phyloP scores from a whole-genome alignment of 2,113 vertebrate species.

The Pomatorhinus ruficollis region DNA sequence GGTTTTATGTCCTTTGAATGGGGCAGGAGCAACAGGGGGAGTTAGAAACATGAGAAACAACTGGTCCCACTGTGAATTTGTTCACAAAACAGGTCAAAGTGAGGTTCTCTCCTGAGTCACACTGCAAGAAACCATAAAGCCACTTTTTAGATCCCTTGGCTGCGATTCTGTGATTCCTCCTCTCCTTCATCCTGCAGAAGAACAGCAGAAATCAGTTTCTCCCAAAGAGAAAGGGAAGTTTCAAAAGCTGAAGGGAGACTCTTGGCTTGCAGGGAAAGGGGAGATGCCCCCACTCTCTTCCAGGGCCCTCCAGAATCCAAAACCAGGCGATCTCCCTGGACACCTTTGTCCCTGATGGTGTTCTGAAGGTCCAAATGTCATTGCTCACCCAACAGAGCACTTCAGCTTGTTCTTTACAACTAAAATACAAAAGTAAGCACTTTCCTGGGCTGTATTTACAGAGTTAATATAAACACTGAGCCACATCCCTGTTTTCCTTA shows the following conservation, averaged over 20 bases:
- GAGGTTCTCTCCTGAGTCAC: fast-evolving
- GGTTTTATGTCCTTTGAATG: not conserved
- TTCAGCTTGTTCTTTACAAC: not conserved
- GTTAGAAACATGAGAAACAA: not conserved
- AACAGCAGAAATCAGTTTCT: not conserved
- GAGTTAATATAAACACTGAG: not conserved
- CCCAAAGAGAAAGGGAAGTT: not conserved
- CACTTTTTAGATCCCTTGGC: not conserved
- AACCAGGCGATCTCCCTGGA: fast-evolving
- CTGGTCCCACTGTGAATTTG: not conserved
- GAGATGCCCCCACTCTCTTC: not conserved
- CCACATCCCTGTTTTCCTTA: not conserved
- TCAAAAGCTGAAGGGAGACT: not conserved
- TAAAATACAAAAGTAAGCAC: not conserved
- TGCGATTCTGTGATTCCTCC: not conserved
- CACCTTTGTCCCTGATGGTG: not conserved
- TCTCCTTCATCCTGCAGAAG: not conserved
- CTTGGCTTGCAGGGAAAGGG: not conserved
- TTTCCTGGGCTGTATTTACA: not conserved
- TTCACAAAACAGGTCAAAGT: not conserved
- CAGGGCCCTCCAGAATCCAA: not conserved
- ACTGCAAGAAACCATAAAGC: not conserved
- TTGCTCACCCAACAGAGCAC: not conserved
- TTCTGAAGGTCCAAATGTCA: not conserved
- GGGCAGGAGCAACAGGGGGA: not conserved